A percentile compares a stretch with the other conserved stretches of the same genome.
Conservation (phyloP, 2,113 vertebrate genomes). For the crab-eating macaque (Macaca fascicularis) region T2T-MFA8v1.1 NC_088380.1:139746501-139747000, state of each 20-base stretch:
- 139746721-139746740: neutral
- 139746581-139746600: neutral
- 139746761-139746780: neutral
- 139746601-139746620: accelerated
- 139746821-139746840: neutral
- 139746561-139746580: neutral
- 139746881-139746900: neutral
- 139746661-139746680: neutral
- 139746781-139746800: neutral
- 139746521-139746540: neutral
- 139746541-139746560: neutral
- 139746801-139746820: neutral
- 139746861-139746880: neutral
- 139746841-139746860: neutral
- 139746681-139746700: neutral
- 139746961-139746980: neutral
- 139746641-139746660: accelerated
- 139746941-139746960: neutral
- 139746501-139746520: accelerated
- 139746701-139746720: neutral
- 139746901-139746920: neutral
- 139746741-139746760: neutral
- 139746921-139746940: neutral
- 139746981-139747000: neutral
- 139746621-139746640: accelerated